Evolutionary conservation across 2,888 invertebrate species (phyloP), one percentile per base, ranked within the genome.

Genomic region (Steinernema scapterisci): DNA sequence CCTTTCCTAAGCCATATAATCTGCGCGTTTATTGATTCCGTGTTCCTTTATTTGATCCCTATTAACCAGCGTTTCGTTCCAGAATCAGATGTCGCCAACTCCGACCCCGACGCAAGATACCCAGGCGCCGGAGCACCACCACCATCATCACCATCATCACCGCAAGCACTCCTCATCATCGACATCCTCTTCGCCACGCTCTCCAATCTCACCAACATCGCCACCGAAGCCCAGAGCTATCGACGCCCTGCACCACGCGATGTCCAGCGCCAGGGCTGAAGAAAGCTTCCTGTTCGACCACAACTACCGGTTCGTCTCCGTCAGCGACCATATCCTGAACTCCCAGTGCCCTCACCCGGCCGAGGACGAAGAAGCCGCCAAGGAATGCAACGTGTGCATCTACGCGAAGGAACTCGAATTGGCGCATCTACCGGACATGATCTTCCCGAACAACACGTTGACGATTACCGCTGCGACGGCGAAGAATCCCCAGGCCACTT

Each of bases 401-500:
- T 85, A 78, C 72, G 80, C 78, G 19, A 73, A 72, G 7, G 77
- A 80, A 56, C 77, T 86, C 31, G 38, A 78, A n/a, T 75, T 86
- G n/a, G 84, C 82, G 1, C 80, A 81, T 70, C 76, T 84, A 84
- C 99, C 99, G 5, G 99, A 99, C 87, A 99, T 99, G 97, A 94
- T 97, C 25, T 99, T 97, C 90, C 94, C 95, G 23, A 93, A 94
- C 84, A 99, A 99, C 88, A 89, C 91, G 77, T 89, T 99, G 46
- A 90, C 90, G 38, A 87, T 99, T 44, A 16, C 13, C 19, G 51
- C 89, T 89, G 63, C 94, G 95, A 88, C 48, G 9, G 48, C 45
- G 16, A 23, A 38, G 77, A 48, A 43, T 19, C 19, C 71, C 6
- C 13, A 13, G 9, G 43, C 44, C 27, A 25, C 63, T n/a, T 93